phyloP scores from a whole-genome alignment of 37 sponge, comb jelly and placozoan species.

The Ianthella basta region DNA sequence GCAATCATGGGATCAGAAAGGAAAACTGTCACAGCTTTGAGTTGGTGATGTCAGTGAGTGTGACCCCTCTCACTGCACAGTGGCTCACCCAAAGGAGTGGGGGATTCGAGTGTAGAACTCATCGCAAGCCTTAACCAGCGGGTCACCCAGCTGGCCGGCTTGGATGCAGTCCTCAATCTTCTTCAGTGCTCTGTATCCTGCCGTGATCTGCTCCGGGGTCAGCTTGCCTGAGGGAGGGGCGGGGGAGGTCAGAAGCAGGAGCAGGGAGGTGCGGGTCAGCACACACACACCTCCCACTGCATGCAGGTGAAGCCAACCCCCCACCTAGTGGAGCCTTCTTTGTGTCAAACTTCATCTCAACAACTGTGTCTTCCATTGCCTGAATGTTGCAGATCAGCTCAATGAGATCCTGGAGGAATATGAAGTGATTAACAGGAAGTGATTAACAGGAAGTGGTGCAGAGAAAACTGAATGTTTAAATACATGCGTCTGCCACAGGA shows the following conservation, averaged over 20 bases:
- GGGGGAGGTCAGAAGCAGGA: neutral
- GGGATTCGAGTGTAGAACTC: slow-evolving; percentile 92
- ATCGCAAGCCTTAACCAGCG: slow-evolving; percentile 81
- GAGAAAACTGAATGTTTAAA: too few relatives aligned
- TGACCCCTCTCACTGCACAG: too few relatives aligned
- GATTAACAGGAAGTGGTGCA: too few relatives aligned
- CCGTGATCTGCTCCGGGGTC: slow-evolving; percentile 83
- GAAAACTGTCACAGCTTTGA: too few relatives aligned
- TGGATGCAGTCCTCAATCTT: slow-evolving; percentile 88
- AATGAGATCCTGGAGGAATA: slow-evolving; percentile 62
- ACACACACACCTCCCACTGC: neutral
- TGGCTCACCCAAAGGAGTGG: slow-evolving; percentile 73
- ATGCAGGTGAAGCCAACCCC: neutral
- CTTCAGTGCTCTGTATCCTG: slow-evolving; percentile 88
- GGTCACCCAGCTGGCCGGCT: slow-evolving; percentile 66
- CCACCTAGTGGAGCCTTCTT: slow-evolving; percentile 93
- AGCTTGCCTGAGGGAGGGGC: slow-evolving; percentile 76
- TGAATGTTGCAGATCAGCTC: slow-evolving; percentile 89
- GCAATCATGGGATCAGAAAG: too few relatives aligned
- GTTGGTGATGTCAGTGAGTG: too few relatives aligned
- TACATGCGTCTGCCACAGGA: too few relatives aligned
- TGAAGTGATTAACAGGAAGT: neutral
- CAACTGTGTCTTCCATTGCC: slow-evolving; percentile 85
- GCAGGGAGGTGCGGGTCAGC: neutral
- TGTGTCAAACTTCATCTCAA: slow-evolving; percentile 94